Conservation (phyloP, 2,797 vertebrate genomes). For the Apodemus agrarius region DNA sequence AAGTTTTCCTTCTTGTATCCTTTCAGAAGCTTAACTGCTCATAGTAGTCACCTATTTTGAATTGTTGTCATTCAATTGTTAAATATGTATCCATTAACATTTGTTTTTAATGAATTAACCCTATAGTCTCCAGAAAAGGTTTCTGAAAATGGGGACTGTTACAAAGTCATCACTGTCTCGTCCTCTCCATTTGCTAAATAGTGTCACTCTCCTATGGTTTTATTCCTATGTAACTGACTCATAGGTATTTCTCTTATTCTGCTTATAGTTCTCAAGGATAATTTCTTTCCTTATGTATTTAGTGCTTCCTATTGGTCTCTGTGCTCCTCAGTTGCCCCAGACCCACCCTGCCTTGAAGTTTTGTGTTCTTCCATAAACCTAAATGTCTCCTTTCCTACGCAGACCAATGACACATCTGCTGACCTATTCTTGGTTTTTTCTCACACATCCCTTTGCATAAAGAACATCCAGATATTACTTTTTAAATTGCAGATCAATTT, state of each 20-base stretch:
- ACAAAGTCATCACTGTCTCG: background rate
- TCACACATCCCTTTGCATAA: background rate
- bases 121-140: background rate
- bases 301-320: background rate
- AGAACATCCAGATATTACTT: background rate
- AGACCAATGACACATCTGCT: background rate
- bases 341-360: background rate
- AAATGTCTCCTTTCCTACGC: background rate
- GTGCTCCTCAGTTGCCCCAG: background rate
- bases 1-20: background rate
- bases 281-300: background rate
- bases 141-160: background rate
- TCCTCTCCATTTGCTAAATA: background rate
- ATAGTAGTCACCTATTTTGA: background rate
- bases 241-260: background rate
- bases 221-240: background rate
- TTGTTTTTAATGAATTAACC: background rate
- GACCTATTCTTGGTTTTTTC: background rate
- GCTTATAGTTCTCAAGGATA: background rate
- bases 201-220: background rate
- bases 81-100: constrained; percentile 1
- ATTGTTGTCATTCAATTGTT: background rate
- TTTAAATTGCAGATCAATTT: background rate
- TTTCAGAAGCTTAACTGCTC: background rate
- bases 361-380: background rate